Evolutionary conservation across 2,888 invertebrate genomes (phyloP), one percentile per base, ranked within the genome.

Genomic region (Tortrix viridana): DNA sequence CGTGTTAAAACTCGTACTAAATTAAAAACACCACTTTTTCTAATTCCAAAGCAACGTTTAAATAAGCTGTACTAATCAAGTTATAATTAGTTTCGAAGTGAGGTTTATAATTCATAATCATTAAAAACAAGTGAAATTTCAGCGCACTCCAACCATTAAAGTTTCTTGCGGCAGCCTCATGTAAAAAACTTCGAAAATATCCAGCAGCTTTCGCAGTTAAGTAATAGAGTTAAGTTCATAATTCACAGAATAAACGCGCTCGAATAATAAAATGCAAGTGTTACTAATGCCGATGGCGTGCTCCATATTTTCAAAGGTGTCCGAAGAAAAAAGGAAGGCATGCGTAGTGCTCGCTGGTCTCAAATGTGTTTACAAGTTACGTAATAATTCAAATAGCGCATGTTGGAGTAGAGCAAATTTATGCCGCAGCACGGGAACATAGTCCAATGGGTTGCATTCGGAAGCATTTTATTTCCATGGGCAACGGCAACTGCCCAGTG

Each of bases 301-400:
- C 70, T 67, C 74, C 71, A 76, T 78, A 80, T 78, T 65, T 67
- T 62, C 61, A 48, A 48, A 66, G 63, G 47, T 60, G 61, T 60
- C 65, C 65, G 63, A 58, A 67, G 48, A 60, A 67, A 66, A 64
- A 57, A 52, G 19, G 41, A 79, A 77, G 74, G 76, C 74, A 74
- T 79, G 74, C 76, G 81, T 80, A 76, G 76, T 79, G 80, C 79
- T 75, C 76, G 80, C 73, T 76, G 82, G 78, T 82, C 83, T 83
- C 69, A 82, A 82, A 82, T 86, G 84, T 89, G 88, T 90, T 89
- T 90, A 90, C 90, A 89, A 88, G 86, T 89, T 88, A 88, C 87
- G 86, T 85, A 85, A 89, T 90, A 89, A 90, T 88, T 91, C 89
- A 89, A 89, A 89, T 84, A 84, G 80, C 83, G 82, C 84, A 57